Base-by-base conservation (phyloP, 2,797 vertebrate species). In the Coccyzus lansbergi region DNA sequence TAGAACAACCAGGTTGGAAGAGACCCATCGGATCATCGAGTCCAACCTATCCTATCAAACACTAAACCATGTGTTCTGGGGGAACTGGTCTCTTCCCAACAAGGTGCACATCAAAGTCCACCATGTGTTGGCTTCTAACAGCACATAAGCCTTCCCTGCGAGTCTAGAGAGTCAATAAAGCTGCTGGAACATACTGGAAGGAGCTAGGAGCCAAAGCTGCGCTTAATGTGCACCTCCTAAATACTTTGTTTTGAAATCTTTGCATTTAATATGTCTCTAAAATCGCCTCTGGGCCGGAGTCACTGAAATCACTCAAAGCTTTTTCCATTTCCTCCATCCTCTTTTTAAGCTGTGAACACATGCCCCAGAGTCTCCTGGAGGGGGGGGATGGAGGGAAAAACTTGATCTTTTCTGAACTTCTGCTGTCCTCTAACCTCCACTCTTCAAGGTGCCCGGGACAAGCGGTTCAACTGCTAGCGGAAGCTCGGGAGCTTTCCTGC, bases 251-350 rank as follows among this genome's bases (percentile, higher is more conserved):
- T 92, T 92, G 88, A 92, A 90, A 85, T 49, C 60, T n/a, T 24
- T 92, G 81, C 71, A 82, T 85, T 70, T 62, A 64, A 91, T 86
- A 42, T 2, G 2, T 63, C 83, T 63, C 77, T 63, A 22, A 86
- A 92, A 63, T 29, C 51, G 90, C 81, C 90, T 72, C 70, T 88
- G 88, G 90, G 88, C 36, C 36, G 53, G 56, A 72, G 74, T 74
- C 78, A 31, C 64, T 82, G 75, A 67, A 93, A 83, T 28, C 75
- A 83, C 68, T 67, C 76, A 19, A 70, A 74, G 88, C 70, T 92
- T 92, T 79, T 91, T 92, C 88, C 93, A 94, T 91, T 96, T 89
- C 92, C 92, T 95, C 59, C 65, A 65, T 79, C 48, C 78, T 59
- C 70, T 70, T 92, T 83, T 77, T 42, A 34, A 83, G 88, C 86